Evolutionary conservation across 2,113 vertebrate species (phyloP), one percentile per base, ranked within the genome.

Genomic region (Pterocles burchelli): DNA sequence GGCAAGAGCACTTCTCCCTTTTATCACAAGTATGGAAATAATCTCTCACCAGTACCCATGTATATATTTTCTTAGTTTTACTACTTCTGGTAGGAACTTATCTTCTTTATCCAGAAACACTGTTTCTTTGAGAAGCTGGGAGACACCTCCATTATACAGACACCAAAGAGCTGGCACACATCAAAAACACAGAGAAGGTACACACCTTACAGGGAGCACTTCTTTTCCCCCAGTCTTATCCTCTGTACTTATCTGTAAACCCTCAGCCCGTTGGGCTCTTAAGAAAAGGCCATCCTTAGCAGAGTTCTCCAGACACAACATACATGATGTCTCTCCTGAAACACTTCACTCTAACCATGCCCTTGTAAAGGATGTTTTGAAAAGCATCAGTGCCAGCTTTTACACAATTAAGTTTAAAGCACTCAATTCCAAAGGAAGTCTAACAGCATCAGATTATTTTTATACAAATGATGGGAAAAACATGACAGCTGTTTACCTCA

Each of bases 211-310:
- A 86, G 79, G 71, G 86, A 68, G 41, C 25, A 46, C 24, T 80
- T 62, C 21, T 63, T 57, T n/a, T 7, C 10, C 12, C 36, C n/a
- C 26, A 48, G 20, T 36, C 49, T 79, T 70, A 79, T 48, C 36
- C 75, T 76, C 57, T 36, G 24, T 7, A 52, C 45, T 93, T 41
- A 85, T 79, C 82, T 65, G 54, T 24, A 88, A 90, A 13, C 26
- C 36, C 59, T 80, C 9, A 7, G 85, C 55, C 46, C 58, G 36
- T 66, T 77, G 63, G 46, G 65, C 31, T 90, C 62, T 29, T n/a
- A 76, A 83, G 78, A 83, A 93, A 96, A 88, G 28, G 72, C 79
- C 68, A 73, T 36, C 17, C 67, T 46, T 74, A 90, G 63, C 46
- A 71, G 65, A 67, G 51, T 33, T 58, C 73, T 89, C 76, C 59